phyloP scores from a whole-genome alignment of 2,888 invertebrate species.

The Busseola fusca region DNA sequence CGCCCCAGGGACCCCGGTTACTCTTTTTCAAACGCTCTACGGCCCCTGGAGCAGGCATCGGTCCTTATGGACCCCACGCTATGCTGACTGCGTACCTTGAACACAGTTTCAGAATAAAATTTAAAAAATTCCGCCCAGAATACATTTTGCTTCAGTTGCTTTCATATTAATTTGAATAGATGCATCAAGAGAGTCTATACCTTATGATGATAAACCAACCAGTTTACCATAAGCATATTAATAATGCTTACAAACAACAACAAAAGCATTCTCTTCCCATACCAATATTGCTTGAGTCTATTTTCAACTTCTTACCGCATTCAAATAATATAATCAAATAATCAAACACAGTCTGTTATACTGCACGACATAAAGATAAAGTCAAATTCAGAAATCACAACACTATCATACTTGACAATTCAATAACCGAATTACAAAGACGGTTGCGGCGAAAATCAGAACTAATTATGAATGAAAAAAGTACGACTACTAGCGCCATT shows the following conservation, averaged over 20 bases:
- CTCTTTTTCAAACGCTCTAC: no score
- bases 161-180: background rate
- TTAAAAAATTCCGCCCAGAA: no score
- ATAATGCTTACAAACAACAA: background rate
- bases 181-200: background rate
- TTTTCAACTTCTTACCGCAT: conserved; percentile 16
- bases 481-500: conserved; percentile 54
- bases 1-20: no score
- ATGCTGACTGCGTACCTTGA: no score
- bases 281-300: background rate
- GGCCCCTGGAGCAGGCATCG: no score
- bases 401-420: conserved; percentile 51
- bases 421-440: conserved; percentile 38
- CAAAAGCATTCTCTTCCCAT: background rate
- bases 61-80: no score
- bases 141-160: background rate
- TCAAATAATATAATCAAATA: conserved; percentile 43
- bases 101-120: no score
- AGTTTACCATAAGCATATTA: background rate
- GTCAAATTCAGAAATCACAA: conserved; percentile 45
- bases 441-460: conserved; percentile 43
- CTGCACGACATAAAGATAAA: conserved; percentile 46
- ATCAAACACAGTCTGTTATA: conserved; percentile 43
- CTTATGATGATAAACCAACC: no score
- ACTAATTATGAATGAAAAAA: conserved; percentile 48